Base-by-base conservation (phyloP, 1,140 invertebrate species). In the Bilobella aurantiaca region DNA sequence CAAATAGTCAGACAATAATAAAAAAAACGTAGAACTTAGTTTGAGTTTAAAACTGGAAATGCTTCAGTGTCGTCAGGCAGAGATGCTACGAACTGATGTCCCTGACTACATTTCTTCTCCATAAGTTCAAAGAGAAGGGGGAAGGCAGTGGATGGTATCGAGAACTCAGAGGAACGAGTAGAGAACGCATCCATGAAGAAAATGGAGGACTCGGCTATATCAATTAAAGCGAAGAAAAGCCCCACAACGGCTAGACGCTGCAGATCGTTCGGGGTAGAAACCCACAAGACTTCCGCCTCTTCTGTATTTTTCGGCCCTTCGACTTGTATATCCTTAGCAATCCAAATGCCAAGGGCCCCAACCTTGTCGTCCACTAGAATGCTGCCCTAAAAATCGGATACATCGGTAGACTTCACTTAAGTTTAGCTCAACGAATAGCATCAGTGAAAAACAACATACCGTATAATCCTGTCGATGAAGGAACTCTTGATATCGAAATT, bases 81-180 rank as follows among this genome's bases (percentile, higher is more conserved):
- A 5, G 49, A 53, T 5, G 49, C 21, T 23, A 53, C 49, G 25
- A 53, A 53, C 21, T 53, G 49, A 53, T 8, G 21, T 18, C 49
- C 49, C 25, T 53, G 49, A 23, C 49, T 53, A 23, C 49, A 53
- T 23, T 53, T 53, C 49, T 53, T 53, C 25, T 53, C 49, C 5
- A 53, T 53, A 12, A 53, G 49, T 53, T 53, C 49, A 53, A 53
- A 23, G 23, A 53, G 49, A 8, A 53, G 49, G 12, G 49, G 49
- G 3, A 18, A 23, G 5, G 49, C 12, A 5, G 5, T 23, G 12
- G 49, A 3, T 14, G 49, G 49, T 5, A 53, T 8, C 8, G 49
- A 53, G 23, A 53, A 53, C 21, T 53, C 21, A 14, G 49, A 16
- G 25, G 49, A 23, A 23, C 49, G 8, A 23, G 12, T 53, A 18